Percentiles rank a stretch among this genome's conserved stretches.
These are phyloP conservation scores for Leptoclinus maculatus DNA, from an alignment of 2,797 vertebrate genomes.

Conservation along the genomic window DNA sequence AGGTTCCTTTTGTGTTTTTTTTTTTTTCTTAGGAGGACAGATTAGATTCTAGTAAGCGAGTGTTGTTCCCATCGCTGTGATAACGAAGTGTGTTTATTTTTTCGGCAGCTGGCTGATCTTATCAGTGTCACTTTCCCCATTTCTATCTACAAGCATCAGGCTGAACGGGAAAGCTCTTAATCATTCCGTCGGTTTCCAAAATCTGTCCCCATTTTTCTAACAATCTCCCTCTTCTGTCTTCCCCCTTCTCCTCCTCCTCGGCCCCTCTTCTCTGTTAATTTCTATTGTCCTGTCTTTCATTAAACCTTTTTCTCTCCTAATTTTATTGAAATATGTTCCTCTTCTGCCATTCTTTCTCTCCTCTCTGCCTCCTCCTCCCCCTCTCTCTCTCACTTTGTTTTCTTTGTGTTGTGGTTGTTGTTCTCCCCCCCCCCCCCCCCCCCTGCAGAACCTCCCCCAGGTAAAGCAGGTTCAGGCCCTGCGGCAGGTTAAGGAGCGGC, in stretches of 20 bases:
- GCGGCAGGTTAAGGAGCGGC: slow-evolving; percentile 94
- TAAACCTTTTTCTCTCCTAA: slow-evolving; percentile 46
- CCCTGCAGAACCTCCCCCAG: slow-evolving; percentile 94
- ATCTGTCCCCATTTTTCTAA: slow-evolving; percentile 77
- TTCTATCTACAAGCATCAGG: slow-evolving; percentile 52
- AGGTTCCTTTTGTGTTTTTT: not conserved
- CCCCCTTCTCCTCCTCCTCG: slow-evolving; percentile 42
- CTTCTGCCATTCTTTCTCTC: slow-evolving; percentile 25
- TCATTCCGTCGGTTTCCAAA: slow-evolving; percentile 62
- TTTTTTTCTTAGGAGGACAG: not conserved
- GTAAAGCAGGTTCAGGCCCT: slow-evolving; percentile 97
- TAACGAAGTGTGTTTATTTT: slow-evolving; percentile 58
- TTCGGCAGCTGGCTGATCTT: slow-evolving; percentile 53
- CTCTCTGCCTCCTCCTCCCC: slow-evolving; percentile 34
- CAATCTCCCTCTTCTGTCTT: slow-evolving; percentile 71
- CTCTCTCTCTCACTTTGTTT: not conserved
- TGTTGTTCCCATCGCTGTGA: slow-evolving; percentile 34
- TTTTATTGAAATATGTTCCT: slow-evolving; percentile 43
- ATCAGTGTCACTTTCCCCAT: slow-evolving; percentile 48
- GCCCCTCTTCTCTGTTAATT: slow-evolving; percentile 58
- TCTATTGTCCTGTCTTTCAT: slow-evolving; percentile 57
- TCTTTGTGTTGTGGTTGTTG: slow-evolving; percentile 83
- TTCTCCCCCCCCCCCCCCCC: slow-evolving; percentile 65
- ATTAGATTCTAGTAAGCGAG: slow-evolving; percentile 12
- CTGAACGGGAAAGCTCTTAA: slow-evolving; percentile 39